phyloP scores from a whole-genome alignment of 2,888 invertebrate species.

The Trachelus troglodyta region DNA sequence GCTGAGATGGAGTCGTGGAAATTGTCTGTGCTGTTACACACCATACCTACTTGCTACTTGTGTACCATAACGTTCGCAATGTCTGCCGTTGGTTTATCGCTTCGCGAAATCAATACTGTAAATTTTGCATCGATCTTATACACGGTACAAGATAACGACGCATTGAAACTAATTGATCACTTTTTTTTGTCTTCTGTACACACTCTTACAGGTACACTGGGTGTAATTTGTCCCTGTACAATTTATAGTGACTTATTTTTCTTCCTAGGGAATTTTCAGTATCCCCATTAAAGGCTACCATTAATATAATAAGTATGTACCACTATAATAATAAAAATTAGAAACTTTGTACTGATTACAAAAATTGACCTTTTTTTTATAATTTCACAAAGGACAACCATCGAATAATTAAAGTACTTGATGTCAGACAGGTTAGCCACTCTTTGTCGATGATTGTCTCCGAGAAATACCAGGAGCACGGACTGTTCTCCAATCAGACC shows the following conservation, averaged over 20 bases:
- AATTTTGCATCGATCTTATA: conserved; percentile 1
- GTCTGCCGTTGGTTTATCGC: not conserved
- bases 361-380: not conserved
- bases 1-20: conserved; percentile 20
- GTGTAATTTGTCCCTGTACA: not conserved
- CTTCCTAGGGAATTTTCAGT: not conserved
- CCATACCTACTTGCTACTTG: not conserved
- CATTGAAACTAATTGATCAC: not conserved
- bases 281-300: not conserved
- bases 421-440: not conserved
- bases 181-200: not conserved
- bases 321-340: not conserved
- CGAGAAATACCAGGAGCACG: not conserved
- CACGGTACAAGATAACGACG: not conserved
- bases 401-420: not conserved
- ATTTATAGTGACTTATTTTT: not conserved
- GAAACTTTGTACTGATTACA: not conserved
- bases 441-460: not conserved
- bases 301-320: not conserved
- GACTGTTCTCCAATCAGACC: conserved; percentile 30
- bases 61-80: not conserved
- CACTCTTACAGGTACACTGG: not conserved
- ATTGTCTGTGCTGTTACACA: conserved; percentile 1
- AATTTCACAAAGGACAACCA: not conserved
- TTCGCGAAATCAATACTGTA: conserved; percentile 4